These are phyloP conservation scores for Pelagia noctiluca DNA, from an alignment of 30 jellyfish, hydroid and myxozoan species.

Conservation along the genomic window DNA sequence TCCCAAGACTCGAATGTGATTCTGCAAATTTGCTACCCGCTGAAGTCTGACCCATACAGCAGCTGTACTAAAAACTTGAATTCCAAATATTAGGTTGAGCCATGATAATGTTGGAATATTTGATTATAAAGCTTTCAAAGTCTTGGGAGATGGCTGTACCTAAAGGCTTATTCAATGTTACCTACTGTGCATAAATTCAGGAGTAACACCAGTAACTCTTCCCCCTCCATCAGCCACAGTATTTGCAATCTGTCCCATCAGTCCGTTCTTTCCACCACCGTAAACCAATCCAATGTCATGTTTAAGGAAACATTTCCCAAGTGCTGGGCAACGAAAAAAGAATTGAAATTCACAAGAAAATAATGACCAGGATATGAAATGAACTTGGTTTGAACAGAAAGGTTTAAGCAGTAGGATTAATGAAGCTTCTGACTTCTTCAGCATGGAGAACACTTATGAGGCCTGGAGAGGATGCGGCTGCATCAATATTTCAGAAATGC, in stretches of 20 bases:
- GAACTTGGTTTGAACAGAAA: too few species aligned
- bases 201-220: constrained; percentile 72
- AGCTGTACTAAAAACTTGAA: too few species aligned
- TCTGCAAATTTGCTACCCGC: too few species aligned
- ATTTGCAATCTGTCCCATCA: constrained; percentile 84
- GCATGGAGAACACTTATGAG: too few species aligned
- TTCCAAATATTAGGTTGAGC: too few species aligned
- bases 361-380: too few species aligned
- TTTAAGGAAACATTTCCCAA: constrained; percentile 59
- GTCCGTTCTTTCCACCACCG: constrained; percentile 75
- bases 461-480: too few species aligned
- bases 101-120: constrained; percentile 22
- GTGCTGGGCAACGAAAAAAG: constrained; percentile 30
- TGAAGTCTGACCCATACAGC: too few species aligned
- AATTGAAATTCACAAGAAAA: background rate
- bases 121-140: constrained; percentile 13
- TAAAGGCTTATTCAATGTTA: background rate
- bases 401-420: too few species aligned
- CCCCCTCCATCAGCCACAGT: constrained; percentile 79
- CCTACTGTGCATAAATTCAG: constrained; percentile 55
- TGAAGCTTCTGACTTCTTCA: too few species aligned
- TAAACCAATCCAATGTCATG: constrained; percentile 57
- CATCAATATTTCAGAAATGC: too few species aligned
- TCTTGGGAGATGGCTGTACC: background rate
- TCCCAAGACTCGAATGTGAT: too few species aligned